A percentile compares a stretch with the other conserved stretches of the same genome.
Conservation (phyloP, 2,113 vertebrate species). For the Climacteris rufus region DNA sequence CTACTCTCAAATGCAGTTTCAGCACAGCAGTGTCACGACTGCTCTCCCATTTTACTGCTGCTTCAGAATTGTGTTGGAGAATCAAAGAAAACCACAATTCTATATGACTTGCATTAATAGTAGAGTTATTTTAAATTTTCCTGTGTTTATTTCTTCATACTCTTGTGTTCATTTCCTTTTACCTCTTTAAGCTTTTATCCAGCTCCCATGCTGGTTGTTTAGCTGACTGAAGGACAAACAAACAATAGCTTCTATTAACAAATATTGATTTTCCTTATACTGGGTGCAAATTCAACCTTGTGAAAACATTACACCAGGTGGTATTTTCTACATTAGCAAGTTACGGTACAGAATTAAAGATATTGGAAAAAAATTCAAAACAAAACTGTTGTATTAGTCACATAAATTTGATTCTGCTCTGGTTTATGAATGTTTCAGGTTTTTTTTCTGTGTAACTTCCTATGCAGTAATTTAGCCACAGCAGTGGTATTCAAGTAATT, state of each 20-base stretch:
- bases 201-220: background rate
- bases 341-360: background rate
- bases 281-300: background rate
- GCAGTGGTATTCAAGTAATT: background rate
- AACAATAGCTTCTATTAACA: constrained; percentile 11
- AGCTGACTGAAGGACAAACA: background rate
- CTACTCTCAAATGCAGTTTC: background rate
- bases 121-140: background rate
- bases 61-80: background rate
- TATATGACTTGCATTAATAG: background rate
- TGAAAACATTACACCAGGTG: background rate
- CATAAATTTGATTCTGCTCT: background rate
- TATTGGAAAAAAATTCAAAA: background rate
- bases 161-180: background rate
- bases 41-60: background rate
- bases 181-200: background rate
- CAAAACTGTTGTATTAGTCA: background rate
- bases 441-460: background rate
- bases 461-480: background rate
- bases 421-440: background rate
- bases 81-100: background rate
- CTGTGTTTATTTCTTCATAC: background rate
- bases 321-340: background rate
- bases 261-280: background rate
- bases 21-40: rapidly evolving